Conservation (phyloP, 2,888 invertebrate species). For the Seladonia tumulorum region DNA sequence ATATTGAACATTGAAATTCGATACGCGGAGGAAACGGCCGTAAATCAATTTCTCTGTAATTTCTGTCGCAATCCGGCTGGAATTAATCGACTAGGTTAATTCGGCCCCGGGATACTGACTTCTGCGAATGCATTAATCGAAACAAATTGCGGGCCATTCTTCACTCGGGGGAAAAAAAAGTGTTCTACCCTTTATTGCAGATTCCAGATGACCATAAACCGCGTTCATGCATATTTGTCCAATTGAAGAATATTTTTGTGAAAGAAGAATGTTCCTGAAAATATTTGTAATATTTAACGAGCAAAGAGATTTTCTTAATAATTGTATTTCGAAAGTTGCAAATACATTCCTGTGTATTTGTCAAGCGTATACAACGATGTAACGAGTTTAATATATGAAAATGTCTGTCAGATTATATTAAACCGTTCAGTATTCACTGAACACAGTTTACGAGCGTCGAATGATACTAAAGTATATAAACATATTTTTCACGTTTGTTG, state of each 20-base stretch:
- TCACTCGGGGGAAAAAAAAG: neutral
- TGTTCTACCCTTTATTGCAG: neutral
- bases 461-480: neutral
- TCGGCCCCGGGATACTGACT: neutral
- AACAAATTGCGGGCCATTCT: neutral
- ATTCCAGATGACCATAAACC: neutral
- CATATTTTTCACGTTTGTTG: neutral
- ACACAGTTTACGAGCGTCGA: no score
- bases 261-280: no score
- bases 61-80: neutral
- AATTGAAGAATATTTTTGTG: no score
- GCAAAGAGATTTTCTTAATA: no score
- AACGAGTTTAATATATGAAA: neutral
- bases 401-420: neutral
- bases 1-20: slow-evolving; percentile 26
- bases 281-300: no score
- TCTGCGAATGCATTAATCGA: neutral
- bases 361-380: neutral
- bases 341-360: no score
- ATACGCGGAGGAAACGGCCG: slow-evolving; percentile 8
- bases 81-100: slow-evolving; percentile 13
- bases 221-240: neutral
- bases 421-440: no score
- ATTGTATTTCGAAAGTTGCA: no score
- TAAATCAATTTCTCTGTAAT: slow-evolving; percentile 18